Base-by-base conservation (phyloP, 2,888 invertebrate genomes). In the Chymomyza procnemis region DNA sequence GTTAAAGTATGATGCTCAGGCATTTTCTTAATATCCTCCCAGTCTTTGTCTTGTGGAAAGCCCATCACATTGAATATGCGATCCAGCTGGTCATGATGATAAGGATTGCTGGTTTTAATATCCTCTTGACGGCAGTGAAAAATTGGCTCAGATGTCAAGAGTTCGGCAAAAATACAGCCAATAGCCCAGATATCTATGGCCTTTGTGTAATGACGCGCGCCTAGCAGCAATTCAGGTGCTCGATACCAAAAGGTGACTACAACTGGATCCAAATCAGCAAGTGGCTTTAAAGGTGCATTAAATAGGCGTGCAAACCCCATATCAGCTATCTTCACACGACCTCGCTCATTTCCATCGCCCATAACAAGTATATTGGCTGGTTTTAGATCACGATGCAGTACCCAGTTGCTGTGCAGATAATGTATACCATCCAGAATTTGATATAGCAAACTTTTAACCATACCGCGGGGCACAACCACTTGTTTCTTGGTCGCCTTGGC, bases 201-300 rank as follows among this genome's bases (percentile, higher is more conserved):
- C 92, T 99, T 99, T 4, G 99, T 99, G 88, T 99, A 99, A 93
- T 99, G 99, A 68, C 99, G 94, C 34, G 99, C 98, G 19, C 97
- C 99, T 22, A 99, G 92, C 59, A 99, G 91, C 66, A 99, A 91
- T 91, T 99, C 99, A 0, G 99, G 99, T 1, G 99, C 99, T 88
- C 99, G 93, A 91, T 99, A 99, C 99, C 99, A 99, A 92, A 99
- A 99, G 76, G 99, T 99, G 2, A 99, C 99, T 54, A 99, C 99
- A 2, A 99, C 99, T 4, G 99, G 99, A 92, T 99, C 99, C 77
- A 99, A 92, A 92, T 99, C 99, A 9, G 99, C 99, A 48, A 99
- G 92, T 0, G 99, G 99, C 91, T 99, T 99, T 64, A 99, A 91
- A 0, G 99, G 99, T 2, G 98, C 97, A 92, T 99, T 99, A 90